phyloP scores from a whole-genome alignment of 2,113 vertebrate species.

The Piaya cayana region DNA sequence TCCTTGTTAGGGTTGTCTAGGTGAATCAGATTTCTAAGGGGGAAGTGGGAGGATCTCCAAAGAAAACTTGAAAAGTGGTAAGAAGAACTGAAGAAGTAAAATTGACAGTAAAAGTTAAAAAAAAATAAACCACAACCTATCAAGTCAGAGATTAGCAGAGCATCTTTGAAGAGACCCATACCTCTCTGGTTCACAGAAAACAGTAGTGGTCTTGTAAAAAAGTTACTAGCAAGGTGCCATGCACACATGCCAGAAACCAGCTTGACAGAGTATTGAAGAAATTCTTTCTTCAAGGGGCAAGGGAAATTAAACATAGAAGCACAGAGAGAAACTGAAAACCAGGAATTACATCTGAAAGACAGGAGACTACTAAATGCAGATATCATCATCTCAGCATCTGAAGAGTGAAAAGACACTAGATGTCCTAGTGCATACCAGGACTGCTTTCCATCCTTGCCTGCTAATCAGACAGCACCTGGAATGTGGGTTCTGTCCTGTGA shows the following conservation, averaged over 20 bases:
- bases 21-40: slow-evolving; percentile 55
- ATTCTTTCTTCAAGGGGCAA: background rate
- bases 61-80: slow-evolving; percentile 47
- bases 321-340: background rate
- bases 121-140: background rate
- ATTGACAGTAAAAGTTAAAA: background rate
- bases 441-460: background rate
- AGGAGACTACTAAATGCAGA: background rate
- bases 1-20: slow-evolving; percentile 60
- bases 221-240: background rate
- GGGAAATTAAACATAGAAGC: background rate
- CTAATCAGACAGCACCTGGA: background rate
- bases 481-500: background rate
- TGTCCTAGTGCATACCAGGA: background rate
- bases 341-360: background rate
- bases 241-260: background rate
- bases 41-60: slow-evolving; percentile 12
- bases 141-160: slow-evolving; percentile 17
- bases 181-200: background rate
- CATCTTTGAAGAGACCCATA: background rate
- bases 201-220: background rate
- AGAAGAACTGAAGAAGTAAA: slow-evolving; percentile 42
- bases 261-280: background rate
- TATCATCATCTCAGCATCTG: background rate
- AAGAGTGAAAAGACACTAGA: background rate